These are phyloP conservation scores for Amphipyra tragopoginis DNA, from an alignment of 2,888 invertebrate species.

Conservation along the genomic window DNA sequence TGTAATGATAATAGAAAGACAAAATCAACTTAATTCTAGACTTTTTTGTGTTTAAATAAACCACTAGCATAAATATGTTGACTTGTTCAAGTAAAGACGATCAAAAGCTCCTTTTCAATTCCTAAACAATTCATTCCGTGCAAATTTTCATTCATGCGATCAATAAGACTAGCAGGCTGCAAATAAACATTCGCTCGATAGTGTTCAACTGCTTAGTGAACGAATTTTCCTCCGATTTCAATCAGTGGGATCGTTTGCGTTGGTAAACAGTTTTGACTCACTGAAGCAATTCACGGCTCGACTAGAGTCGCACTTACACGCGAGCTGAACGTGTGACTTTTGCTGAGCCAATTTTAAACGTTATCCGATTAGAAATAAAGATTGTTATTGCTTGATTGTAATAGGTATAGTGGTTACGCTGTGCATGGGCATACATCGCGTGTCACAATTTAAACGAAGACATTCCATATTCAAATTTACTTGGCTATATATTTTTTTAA, in stretches of 20 bases:
- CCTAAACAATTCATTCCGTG: constrained; percentile 13
- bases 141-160: constrained; percentile 39
- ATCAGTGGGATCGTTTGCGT: constrained; percentile 50
- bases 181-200: constrained; percentile 40
- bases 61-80: too few relatives aligned
- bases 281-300: constrained; percentile 44
- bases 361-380: constrained; percentile 33
- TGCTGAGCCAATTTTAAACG: constrained; percentile 33
- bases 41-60: too few relatives aligned
- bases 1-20: too few relatives aligned
- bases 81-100: constrained; percentile 13
- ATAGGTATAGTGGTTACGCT: constrained; percentile 19
- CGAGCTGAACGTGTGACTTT: constrained; percentile 8
- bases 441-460: constrained; percentile 58
- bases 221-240: constrained; percentile 45
- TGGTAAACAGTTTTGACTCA: constrained; percentile 57
- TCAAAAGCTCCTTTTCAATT: constrained; percentile 11
- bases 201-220: constrained; percentile 37
- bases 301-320: constrained; percentile 39
- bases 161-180: constrained; percentile 30
- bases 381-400: constrained; percentile 28
- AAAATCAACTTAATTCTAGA: too few relatives aligned
- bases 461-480: constrained; percentile 55
- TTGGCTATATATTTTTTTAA: constrained; percentile 60
- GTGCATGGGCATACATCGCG: constrained; percentile 43